Conservation (phyloP, 2,797 vertebrate genomes). For the Todus mexicanus region DNA sequence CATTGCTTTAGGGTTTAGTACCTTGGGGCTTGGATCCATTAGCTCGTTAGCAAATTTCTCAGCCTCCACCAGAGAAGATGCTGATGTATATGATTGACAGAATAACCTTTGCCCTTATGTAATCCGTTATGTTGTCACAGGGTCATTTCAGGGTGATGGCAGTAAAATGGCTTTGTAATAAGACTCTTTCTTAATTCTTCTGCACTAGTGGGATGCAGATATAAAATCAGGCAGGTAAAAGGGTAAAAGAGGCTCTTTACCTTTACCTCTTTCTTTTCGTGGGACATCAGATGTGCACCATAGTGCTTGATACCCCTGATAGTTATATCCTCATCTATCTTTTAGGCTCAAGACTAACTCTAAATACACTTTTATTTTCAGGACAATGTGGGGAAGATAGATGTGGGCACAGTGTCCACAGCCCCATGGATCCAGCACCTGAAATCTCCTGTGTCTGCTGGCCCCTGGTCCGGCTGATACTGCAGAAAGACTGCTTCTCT, state of each 20-base stretch:
- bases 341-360: background rate
- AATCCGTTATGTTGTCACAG: background rate
- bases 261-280: background rate
- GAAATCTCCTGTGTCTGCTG: background rate
- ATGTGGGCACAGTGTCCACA: background rate
- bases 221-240: background rate
- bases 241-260: background rate
- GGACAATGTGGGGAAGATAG: background rate
- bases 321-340: background rate
- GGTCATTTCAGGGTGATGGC: background rate
- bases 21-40: background rate
- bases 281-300: background rate
- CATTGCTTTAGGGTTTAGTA: background rate
- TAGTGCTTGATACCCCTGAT: background rate
- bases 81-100: background rate
- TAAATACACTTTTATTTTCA: background rate
- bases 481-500: background rate
- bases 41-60: background rate
- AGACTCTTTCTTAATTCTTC: background rate
- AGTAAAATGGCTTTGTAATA: background rate
- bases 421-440: background rate
- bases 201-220: background rate
- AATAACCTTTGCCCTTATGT: background rate
- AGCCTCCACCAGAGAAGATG: background rate
- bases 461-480: background rate